phyloP scores from a whole-genome alignment of 2,113 vertebrate species.

The Mobula hypostoma region DNA sequence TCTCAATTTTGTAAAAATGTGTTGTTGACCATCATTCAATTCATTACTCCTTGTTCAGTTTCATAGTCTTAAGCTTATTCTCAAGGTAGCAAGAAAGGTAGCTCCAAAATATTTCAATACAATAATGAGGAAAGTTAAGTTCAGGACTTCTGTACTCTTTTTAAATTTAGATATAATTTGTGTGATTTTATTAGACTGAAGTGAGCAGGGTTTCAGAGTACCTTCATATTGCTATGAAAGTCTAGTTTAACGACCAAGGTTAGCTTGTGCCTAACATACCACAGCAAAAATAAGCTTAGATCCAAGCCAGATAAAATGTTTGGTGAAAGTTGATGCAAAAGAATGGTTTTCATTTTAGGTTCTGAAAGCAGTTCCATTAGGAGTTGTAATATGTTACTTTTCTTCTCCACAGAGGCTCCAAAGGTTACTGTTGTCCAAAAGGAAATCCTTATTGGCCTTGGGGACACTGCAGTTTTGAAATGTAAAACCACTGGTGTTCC shows the following conservation, averaged over 20 bases:
- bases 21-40: background rate
- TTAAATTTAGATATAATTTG: background rate
- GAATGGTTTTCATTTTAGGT: background rate
- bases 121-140: background rate
- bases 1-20: background rate
- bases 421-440: constrained; percentile 63
- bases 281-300: background rate
- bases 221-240: background rate
- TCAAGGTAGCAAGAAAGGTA: background rate
- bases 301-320: background rate
- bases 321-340: background rate
- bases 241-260: background rate
- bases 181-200: background rate
- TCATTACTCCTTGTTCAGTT: background rate
- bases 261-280: background rate
- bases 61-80: background rate
- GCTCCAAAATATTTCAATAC: background rate
- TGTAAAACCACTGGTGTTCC: constrained; percentile 79
- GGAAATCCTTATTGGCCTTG: constrained; percentile 75
- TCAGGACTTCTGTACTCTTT: background rate
- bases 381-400: background rate
- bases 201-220: background rate
- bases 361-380: background rate
- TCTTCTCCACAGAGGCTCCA: constrained; percentile 67
- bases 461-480: constrained; percentile 77